These are phyloP conservation scores for Apamea anceps DNA, from an alignment of 2,888 invertebrate species.

Conservation along the genomic window DNA sequence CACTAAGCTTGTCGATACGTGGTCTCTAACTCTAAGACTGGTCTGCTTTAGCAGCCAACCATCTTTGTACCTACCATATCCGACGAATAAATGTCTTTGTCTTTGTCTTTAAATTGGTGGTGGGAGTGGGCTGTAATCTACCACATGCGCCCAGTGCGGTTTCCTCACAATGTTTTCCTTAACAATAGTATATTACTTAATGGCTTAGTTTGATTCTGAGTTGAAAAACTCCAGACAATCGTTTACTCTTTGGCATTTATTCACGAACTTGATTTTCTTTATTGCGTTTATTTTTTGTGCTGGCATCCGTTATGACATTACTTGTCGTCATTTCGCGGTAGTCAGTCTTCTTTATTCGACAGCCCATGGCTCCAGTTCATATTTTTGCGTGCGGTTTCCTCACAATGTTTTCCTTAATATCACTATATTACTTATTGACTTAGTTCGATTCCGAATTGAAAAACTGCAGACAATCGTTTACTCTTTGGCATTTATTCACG, in stretches of 20 bases:
- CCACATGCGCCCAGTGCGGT: neutral
- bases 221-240: constrained; percentile 8
- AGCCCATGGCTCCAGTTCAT: neutral
- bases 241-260: constrained; percentile 44
- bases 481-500: constrained; percentile 38
- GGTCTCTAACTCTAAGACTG: neutral
- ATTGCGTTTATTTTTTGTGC: constrained; percentile 25
- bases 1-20: neutral
- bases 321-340: constrained; percentile 35
- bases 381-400: neutral
- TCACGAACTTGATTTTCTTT: constrained; percentile 31
- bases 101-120: no score
- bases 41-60: neutral
- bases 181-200: constrained; percentile 12
- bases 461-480: constrained; percentile 25
- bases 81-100: no score
- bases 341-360: constrained; percentile 9
- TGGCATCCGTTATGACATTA: constrained; percentile 22
- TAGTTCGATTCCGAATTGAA: constrained; percentile 3
- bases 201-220: constrained; percentile 4
- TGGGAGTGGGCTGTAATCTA: no score
- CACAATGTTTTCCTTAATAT: neutral
- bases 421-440: constrained; percentile 10
- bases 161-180: neutral
- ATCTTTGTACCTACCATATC: no score